phyloP scores from a whole-genome alignment of 2,888 invertebrate species.

The Atrina japonica region DNA sequence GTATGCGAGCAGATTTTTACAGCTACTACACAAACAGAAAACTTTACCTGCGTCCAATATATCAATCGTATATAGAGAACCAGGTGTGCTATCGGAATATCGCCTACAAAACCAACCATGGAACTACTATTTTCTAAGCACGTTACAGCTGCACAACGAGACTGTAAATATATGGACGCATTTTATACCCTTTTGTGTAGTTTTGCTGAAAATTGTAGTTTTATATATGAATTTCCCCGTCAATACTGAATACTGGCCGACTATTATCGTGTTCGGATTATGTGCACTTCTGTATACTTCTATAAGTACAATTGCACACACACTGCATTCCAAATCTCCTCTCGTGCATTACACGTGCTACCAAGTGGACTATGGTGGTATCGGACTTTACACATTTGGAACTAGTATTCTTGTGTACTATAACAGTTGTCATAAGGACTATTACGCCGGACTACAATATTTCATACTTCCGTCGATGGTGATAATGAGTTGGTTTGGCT shows the following conservation, averaged over 20 bases:
- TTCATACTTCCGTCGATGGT: slow-evolving; percentile 53
- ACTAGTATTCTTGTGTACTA: slow-evolving; percentile 58
- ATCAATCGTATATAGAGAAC: slow-evolving; percentile 57
- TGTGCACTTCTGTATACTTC: slow-evolving; percentile 50
- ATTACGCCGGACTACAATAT: slow-evolving; percentile 37
- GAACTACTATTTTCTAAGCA: slow-evolving; percentile 63
- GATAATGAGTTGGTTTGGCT: slow-evolving; percentile 55
- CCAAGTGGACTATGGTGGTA: slow-evolving; percentile 69
- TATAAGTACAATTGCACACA: slow-evolving; percentile 64
- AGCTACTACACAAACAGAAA: too few species aligned
- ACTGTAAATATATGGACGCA: slow-evolving; percentile 72
- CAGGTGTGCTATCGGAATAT: slow-evolving; percentile 64
- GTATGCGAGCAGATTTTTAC: too few species aligned
- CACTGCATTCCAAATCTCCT: slow-evolving; percentile 65
- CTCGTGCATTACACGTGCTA: slow-evolving; percentile 65
- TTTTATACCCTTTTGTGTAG: slow-evolving; percentile 54
- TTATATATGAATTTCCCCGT: slow-evolving; percentile 21
- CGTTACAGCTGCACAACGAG: slow-evolving; percentile 71
- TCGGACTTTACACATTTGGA: slow-evolving; percentile 62
- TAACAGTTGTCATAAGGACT: slow-evolving; percentile 47
- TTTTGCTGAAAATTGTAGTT: slow-evolving; percentile 40
- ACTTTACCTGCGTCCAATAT: too few species aligned
- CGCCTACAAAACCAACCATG: slow-evolving; percentile 53
- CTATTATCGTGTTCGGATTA: slow-evolving; percentile 54
- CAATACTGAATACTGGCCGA: slow-evolving; percentile 40